Base-by-base conservation (phyloP, 2,888 invertebrate species). In the Yponomeuta sedellus region DNA sequence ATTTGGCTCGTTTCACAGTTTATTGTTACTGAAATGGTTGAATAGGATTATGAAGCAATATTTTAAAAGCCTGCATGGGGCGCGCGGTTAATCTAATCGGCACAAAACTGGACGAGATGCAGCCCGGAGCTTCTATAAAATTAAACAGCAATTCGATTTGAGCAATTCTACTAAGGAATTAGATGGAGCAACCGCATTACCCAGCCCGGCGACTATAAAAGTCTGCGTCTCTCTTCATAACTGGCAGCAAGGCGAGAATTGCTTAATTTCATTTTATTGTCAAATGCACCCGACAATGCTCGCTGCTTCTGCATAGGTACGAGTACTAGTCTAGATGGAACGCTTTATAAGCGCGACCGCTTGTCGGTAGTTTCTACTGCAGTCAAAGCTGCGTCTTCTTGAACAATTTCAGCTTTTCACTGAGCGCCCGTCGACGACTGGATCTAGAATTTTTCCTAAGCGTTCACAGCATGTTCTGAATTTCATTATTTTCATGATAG, bases 211-310 rank as follows among this genome's bases (percentile, higher is more conserved):
- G 34, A 16, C 39, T n/a, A 62, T 79, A 76, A 77, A 81, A 78
- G 77, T 79, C 71, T 70, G 70, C 69, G 77, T 77, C 79, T 70
- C 75, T 80, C 75, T 75, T 81, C 77, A 82, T 80, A 76, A 75
- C 71, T 70, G 72, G 12, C 70, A 71, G 68, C 69, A 69, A 52
- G 70, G 72, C 68, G 69, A 67, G 69, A 73, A 75, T 75, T 75
- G 77, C 75, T 77, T 79, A 82, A 81, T 82, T 79, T 74, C 72
- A 83, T 83, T 85, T 78, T 73, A 78, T 75, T 77, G 75, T 80
- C 77, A 76, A 78, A 64, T 65, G 67, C 65, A 61, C 61, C 61
- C 61, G 64, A 52, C 44, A 52, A 52, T 52, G 20, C 19, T n/a
- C 19, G 19, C 44, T 6, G 40, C 63, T 1, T 64, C 63, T 39